These are phyloP conservation scores for Okamejei kenojei DNA, from an alignment of 2,797 vertebrate species.

Conservation along the genomic window DNA sequence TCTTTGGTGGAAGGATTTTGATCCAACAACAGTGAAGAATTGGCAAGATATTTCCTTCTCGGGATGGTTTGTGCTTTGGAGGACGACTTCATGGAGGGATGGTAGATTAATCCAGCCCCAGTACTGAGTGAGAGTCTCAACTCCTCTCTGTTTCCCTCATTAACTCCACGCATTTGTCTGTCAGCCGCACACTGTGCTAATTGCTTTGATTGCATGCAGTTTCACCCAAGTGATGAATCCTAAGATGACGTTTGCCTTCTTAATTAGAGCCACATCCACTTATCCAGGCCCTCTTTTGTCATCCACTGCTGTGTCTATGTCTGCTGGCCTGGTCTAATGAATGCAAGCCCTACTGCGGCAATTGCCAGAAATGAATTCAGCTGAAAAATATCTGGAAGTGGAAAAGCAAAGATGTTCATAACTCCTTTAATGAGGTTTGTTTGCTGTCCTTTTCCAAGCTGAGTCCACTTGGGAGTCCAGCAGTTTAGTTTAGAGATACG, in stretches of 20 bases:
- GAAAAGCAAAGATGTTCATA: neutral
- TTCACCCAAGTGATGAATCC: neutral
- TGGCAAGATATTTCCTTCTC: no score
- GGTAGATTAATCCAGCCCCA: no score
- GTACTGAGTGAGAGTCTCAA: neutral
- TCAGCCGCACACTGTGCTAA: neutral
- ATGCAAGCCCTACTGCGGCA: neutral
- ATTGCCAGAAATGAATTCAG: neutral
- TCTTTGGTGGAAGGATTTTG: no score
- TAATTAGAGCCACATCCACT: slow-evolving; percentile 15
- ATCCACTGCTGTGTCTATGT: neutral
- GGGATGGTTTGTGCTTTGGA: no score
- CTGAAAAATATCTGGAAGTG: neutral
- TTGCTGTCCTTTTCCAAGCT: neutral
- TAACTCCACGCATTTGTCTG: neutral
- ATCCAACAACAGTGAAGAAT: no score
- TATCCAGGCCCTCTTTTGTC: neutral
- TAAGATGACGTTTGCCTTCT: neutral
- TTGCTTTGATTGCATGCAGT: neutral
- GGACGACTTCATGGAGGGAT: no score
- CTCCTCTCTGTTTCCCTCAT: neutral
- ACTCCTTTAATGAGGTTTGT: neutral
- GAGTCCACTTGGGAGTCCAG: no score
- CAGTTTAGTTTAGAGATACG: no score
- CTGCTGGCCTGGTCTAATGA: neutral